Conservation (phyloP, 2,797 vertebrate species). For the Ficedula albicollis region DNA sequence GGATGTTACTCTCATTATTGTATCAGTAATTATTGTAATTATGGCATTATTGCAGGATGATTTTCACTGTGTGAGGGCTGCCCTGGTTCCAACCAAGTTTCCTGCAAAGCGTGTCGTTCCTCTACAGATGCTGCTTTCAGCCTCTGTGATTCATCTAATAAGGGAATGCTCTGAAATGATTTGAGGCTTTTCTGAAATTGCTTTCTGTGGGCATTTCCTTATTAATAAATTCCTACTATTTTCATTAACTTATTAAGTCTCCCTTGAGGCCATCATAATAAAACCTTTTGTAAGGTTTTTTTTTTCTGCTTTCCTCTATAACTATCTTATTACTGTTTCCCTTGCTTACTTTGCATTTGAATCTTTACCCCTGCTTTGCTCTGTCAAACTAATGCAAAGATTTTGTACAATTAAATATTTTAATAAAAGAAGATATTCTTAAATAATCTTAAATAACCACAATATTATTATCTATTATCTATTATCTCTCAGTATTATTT, state of each 20-base stretch:
- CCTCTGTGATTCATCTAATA: not conserved
- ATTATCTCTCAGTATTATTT: not conserved
- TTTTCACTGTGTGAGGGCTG: not conserved
- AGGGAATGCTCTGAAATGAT: not conserved
- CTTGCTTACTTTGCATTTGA: not conserved
- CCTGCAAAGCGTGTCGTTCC: not conserved
- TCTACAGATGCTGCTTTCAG: not conserved
- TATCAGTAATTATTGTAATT: constrained; percentile 67
- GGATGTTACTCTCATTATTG: not conserved
- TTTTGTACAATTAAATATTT: not conserved
- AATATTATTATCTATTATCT: too few species aligned
- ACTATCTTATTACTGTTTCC: not conserved
- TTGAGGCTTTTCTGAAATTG: not conserved
- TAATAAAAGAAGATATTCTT: not conserved
- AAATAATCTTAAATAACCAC: not conserved
- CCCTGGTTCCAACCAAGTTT: not conserved
- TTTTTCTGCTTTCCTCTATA: not conserved
- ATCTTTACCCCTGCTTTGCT: not conserved
- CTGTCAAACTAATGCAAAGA: not conserved
- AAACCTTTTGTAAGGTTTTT: not conserved
- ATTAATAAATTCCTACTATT: not conserved
- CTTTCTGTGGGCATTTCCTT: not conserved
- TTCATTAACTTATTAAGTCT: not conserved
- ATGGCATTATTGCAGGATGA: not conserved
- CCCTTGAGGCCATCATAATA: not conserved